Evolutionary conservation across 2,888 invertebrate genomes (phyloP).

Genomic region (Chydorus sphaericus): DNA sequence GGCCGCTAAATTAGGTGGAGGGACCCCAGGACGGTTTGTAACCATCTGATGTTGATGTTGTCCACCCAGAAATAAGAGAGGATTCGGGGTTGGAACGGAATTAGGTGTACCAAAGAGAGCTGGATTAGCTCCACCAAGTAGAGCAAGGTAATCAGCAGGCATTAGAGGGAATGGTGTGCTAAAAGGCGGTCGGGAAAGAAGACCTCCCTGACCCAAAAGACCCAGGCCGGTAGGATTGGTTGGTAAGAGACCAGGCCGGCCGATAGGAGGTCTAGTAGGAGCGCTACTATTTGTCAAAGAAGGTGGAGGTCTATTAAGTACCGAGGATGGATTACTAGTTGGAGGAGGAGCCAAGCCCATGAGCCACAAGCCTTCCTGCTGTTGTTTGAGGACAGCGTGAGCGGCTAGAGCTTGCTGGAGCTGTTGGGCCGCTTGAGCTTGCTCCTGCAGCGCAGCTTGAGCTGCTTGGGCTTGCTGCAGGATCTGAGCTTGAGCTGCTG

Average conservation of each 20-base stretch:
- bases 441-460: slow-evolving; percentile 20
- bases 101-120: neutral
- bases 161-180: neutral
- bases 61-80: slow-evolving; percentile 14
- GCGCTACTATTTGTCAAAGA: slow-evolving; percentile 25
- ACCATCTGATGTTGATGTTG: neutral
- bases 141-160: neutral
- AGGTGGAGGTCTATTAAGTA: slow-evolving; percentile 23
- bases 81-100: neutral
- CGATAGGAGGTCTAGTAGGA: slow-evolving; percentile 23
- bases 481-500: slow-evolving; percentile 27
- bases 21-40: neutral
- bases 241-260: slow-evolving; percentile 14
- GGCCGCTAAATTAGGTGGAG: neutral
- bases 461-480: slow-evolving; percentile 21
- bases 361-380: slow-evolving; percentile 14
- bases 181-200: neutral
- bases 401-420: slow-evolving; percentile 18
- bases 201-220: slow-evolving; percentile 10
- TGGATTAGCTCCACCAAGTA: neutral
- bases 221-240: slow-evolving; percentile 14
- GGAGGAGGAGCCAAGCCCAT: slow-evolving; percentile 19
- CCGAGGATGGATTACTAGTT: slow-evolving; percentile 23
- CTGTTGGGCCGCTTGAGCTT: slow-evolving; percentile 25
- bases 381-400: slow-evolving; percentile 20